Conservation (phyloP, 2,113 vertebrate genomes). For the Hucho hucho region DNA sequence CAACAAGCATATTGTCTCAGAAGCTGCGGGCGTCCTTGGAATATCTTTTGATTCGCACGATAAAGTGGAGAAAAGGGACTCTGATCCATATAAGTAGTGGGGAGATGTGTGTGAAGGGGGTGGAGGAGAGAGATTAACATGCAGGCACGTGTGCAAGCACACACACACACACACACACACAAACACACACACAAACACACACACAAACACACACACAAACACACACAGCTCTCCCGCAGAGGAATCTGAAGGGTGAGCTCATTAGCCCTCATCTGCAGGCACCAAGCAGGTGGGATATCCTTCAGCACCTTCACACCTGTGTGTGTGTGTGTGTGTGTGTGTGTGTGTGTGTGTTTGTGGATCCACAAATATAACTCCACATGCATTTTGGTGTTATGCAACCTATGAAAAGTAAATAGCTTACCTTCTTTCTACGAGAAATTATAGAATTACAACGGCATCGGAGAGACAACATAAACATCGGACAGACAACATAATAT, state of each 20-base stretch:
- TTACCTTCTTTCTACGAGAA: conserved; percentile 11
- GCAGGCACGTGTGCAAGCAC: not conserved
- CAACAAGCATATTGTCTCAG: not conserved
- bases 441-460: conserved; percentile 16
- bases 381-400: not conserved
- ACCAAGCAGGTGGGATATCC: conserved; percentile 13
- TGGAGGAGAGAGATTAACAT: not conserved
- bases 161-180: conserved; percentile 11
- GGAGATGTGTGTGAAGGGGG: not conserved
- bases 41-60: conserved; percentile 28
- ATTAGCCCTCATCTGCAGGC: conserved; percentile 55
- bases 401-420: conserved; percentile 40
- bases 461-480: not conserved
- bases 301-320: conserved; percentile 41
- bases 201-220: conserved; percentile 4
- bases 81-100: not conserved
- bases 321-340: conserved; percentile 14
- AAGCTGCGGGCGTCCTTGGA: conserved; percentile 44
- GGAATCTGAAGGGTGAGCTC: conserved; percentile 52
- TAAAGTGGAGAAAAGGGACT: conserved; percentile 14
- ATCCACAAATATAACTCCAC: not conserved
- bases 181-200: conserved; percentile 1
- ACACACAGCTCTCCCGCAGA: not conserved
- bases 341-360: conserved; percentile 1
- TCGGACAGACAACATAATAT: too few species aligned